Base-by-base conservation (phyloP, 2,113 vertebrate species). In the Empidonax traillii region DNA sequence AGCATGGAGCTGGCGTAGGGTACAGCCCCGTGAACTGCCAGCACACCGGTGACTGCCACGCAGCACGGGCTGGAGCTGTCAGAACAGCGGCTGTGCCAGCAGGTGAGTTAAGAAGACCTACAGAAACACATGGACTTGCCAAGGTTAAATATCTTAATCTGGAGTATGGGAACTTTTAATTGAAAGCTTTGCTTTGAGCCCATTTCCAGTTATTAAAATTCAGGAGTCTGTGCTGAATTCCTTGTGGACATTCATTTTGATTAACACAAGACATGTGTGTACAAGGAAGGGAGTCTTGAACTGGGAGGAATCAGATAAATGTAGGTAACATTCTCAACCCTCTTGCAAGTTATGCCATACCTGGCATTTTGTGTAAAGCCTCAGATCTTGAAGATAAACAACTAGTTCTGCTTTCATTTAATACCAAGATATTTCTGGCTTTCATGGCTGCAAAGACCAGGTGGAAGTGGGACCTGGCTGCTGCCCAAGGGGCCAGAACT, bases 71-170 rank as follows among this genome's bases (percentile, higher is more conserved):
- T 1, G 14, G 84, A 73, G 63, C 82, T 90, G 67, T 14, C 67
- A 43, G 9, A 88, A 11, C 85, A 92, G 75, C 2, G 2, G 47
- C 90, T 41, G 67, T 71, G 93, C 92, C 88, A 92, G 93, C 80
- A 65, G 65, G 79, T 63, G 85, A 87, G 52, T 78, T 78, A 81
- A 80, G 87, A 68, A 85, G 61, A 95, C 44, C 52, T 90, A 52
- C 65, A 74, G 88, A 94, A 93, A 93, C 76, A 72, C 88, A 78
- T 14, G 41, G 89, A 58, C 86, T 89, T 95, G 85, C 94, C 94
- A 95, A 96, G 85, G 88, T 95, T 96, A 96, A 95, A 95, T 93
- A 96, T 92, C 94, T 94, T 94, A 92, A 96, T 94, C 92, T 96
- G 86, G 53, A 93, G 90, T 69, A 86, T 9, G 73, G 88, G 73